phyloP scores from a whole-genome alignment of 2,888 invertebrate species.

The Hermodice carunculata region DNA sequence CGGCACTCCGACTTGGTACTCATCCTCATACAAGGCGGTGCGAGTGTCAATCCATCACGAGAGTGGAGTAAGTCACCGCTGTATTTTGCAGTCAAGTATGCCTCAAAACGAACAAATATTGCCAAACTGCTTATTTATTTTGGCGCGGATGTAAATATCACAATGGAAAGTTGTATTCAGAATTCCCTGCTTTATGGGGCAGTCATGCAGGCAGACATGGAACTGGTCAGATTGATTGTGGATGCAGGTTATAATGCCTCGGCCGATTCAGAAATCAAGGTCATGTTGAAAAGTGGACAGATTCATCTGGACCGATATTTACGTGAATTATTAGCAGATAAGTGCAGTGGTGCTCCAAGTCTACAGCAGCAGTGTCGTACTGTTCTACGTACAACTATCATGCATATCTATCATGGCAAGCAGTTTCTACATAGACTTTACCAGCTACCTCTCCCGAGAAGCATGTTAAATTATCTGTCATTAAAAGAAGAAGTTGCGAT shows the following conservation, averaged over 20 bases:
- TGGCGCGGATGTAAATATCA: slow-evolving; percentile 31
- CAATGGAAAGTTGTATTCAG: background rate
- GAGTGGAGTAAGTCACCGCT: slow-evolving; percentile 27
- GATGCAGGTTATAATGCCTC: slow-evolving; percentile 31
- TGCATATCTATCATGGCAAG: background rate
- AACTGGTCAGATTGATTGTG: slow-evolving; percentile 21
- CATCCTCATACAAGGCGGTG: slow-evolving; percentile 29
- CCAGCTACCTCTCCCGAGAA: slow-evolving; percentile 20
- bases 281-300: slow-evolving; percentile 8
- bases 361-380: slow-evolving; percentile 27
- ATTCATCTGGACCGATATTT: slow-evolving; percentile 13
- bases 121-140: slow-evolving; percentile 25
- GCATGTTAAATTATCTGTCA: slow-evolving; percentile 17
- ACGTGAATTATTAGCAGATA: slow-evolving; percentile 10
- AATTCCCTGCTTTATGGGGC: slow-evolving; percentile 25
- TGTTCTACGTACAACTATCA: slow-evolving; percentile 8
- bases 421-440: slow-evolving; percentile 10
- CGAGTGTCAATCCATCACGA: slow-evolving; percentile 30
- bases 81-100: slow-evolving; percentile 35
- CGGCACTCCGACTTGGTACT: slow-evolving; percentile 24
- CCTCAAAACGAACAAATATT: slow-evolving; percentile 25
- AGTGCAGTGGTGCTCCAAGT: slow-evolving; percentile 7
- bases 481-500: slow-evolving; percentile 10
- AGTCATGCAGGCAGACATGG: slow-evolving; percentile 22
- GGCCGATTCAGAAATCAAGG: slow-evolving; percentile 10